Evolutionary conservation across 2,888 invertebrate genomes (phyloP), one percentile per base, ranked within the genome.

Genomic region (Microplitis manilae): DNA sequence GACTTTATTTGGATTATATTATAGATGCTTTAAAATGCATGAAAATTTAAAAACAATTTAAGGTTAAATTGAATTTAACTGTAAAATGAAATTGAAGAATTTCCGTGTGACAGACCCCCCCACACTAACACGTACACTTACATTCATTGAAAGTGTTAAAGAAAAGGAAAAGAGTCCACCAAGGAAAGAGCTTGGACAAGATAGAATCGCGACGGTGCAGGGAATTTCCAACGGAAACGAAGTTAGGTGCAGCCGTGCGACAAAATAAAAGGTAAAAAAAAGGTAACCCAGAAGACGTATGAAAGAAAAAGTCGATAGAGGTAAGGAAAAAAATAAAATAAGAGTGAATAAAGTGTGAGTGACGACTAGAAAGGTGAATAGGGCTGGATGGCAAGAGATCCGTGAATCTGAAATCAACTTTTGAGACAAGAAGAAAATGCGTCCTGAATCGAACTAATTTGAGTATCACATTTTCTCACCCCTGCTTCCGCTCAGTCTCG

Each of bases 381-480:
- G 64, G 30, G 62, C 17, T 6, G 30, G 38, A 77, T 77, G 79
- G 77, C 76, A 77, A 78, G 76, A 77, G 79, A 79, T 78, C 75
- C 38, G 65, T 65, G 65, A 65, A 65, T 65, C 65, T 30, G 30
- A 65, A 65, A 65, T 65, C 65, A 13, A 65, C 75, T 80, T 78
- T 77, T 78, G 78, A 79, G 76, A 80, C 77, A 75, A 77, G 80
- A 78, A 76, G 83, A 84, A 86, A 86, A 84, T 84, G 85, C 83
- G 82, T 82, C 83, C 83, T 83, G 85, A 87, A 86, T 87, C 86
- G 87, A 87, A 87, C 85, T 87, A 87, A 87, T 87, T 87, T 82
- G 81, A 80, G 71, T 75, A 60, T 73, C 76, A 65, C 65, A 15
- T 39, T 70, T 75, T 67, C 62, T 38, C 20, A 65, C 68, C 17